These are phyloP conservation scores for Hoplostethus atlanticus DNA, from an alignment of 2,797 vertebrate species.

Conservation along the genomic window DNA sequence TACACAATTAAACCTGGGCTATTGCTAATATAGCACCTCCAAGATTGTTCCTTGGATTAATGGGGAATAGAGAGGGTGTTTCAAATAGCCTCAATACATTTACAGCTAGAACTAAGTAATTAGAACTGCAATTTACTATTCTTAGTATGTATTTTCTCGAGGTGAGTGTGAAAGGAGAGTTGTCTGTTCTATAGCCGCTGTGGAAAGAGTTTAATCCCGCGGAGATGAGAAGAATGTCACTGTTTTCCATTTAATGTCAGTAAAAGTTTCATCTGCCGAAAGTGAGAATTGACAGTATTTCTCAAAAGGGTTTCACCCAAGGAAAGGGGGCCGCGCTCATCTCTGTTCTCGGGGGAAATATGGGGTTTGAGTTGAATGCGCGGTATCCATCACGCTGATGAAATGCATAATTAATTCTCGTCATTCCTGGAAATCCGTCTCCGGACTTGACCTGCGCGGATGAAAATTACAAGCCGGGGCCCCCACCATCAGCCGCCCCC, in stretches of 20 bases:
- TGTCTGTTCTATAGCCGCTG: not conserved
- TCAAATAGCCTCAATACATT: not conserved
- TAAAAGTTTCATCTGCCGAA: conserved; percentile 58
- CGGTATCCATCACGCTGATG: conserved; percentile 76
- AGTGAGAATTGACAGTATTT: conserved; percentile 60
- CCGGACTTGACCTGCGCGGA: conserved; percentile 63
- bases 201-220: not conserved
- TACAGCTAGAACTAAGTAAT: no score
- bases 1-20: no score
- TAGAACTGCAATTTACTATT: not conserved
- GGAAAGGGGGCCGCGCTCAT: conserved; percentile 44
- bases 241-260: conserved; percentile 51
- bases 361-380: conserved; percentile 71
- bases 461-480: conserved; percentile 51
- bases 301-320: conserved; percentile 56
- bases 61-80: no score
- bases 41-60: no score
- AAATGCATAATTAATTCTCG: conserved; percentile 84
- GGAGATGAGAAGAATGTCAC: conserved; percentile 21
- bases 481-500: conserved; percentile 17
- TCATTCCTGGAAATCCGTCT: conserved; percentile 71
- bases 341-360: conserved; percentile 74
- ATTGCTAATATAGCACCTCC: no score
- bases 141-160: not conserved
- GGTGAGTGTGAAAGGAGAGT: no score